Base-by-base conservation (phyloP, 2,113 vertebrate genomes). In the Ailurus styani region DNA sequence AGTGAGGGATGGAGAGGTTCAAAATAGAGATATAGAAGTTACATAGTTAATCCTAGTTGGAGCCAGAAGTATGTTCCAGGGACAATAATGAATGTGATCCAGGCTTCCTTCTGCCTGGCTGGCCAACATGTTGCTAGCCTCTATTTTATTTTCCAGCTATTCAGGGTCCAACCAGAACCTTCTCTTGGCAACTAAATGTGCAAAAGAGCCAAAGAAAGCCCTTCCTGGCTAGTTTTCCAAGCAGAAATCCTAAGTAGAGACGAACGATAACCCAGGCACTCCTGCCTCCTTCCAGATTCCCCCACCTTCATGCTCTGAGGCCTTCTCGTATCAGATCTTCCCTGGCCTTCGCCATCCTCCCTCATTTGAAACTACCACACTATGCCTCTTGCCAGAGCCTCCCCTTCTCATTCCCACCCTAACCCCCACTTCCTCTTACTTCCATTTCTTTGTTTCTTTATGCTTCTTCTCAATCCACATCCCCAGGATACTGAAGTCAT, bases 81-180 rank as follows among this genome's bases (percentile, higher is more conserved):
- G 34, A 90, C 40, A 60, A 37, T 90, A 34, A 25, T 0, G 1
- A 31, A 42, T 54, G n/a, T 87, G 88, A 92, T 64, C 68, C 23
- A 13, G 70, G 55, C 42, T 94, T 94, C 34, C 55, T 96, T 87
- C 87, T 85, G 79, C 75, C 54, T 87, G 57, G 17, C 5, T 64
- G 40, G 47, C 14, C 21, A 83, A 60, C 29, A 9, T 37, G 45
- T 31, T 62, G 2, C 77, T 57, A 85, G 52, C 31, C 37, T 68
- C 45, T 93, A 5, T 77, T 84, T 86, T 97, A 78, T 94, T 94
- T 95, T 17, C 72, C 92, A 77, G 27, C 55, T 75, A 29, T 88
- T 84, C 70, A 66, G 13, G 50, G 52, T 88, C 55, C 12, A 55
- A n/a, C 13, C 31, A 81, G 93, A 93, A 86, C 25, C 13, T 7